Percentiles rank a stretch among this genome's conserved stretches.
Conservation (phyloP, 2,888 invertebrate genomes). For the Altica lythri region DNA sequence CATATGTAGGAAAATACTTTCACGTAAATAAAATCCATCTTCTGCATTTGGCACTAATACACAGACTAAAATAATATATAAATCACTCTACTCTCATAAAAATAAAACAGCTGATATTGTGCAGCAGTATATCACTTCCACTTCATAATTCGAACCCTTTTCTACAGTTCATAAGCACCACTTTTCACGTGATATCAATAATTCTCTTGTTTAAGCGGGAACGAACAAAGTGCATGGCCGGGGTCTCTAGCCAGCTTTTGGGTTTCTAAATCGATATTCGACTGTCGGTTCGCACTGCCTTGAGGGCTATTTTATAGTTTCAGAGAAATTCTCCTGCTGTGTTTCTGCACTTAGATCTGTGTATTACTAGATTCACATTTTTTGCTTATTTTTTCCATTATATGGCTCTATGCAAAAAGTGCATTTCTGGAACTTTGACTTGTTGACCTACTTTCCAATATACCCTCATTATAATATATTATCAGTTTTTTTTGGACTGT, state of each 20-base stretch:
- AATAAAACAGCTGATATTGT: conserved; percentile 21
- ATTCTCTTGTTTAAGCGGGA: conserved; percentile 36
- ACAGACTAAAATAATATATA: conserved; percentile 9
- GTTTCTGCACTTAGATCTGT: neutral
- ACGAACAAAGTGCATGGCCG: conserved; percentile 32
- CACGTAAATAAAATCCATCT: conserved; percentile 5
- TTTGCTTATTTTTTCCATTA: no score
- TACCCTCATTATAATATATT: no score
- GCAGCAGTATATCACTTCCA: conserved; percentile 22
- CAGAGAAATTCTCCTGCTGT: conserved; percentile 7
- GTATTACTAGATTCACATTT: no score
- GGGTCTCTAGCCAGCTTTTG: conserved; percentile 25
- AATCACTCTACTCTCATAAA: conserved; percentile 21
- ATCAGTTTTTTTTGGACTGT: no score
- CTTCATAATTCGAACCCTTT: conserved; percentile 26
- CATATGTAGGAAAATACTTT: conserved; percentile 6
- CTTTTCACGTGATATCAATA: conserved; percentile 42
- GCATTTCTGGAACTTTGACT: no score
- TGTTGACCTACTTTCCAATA: no score
- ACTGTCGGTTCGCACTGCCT: conserved; percentile 27
- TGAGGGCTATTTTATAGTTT: conserved; percentile 14
- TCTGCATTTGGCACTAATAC: conserved; percentile 13
- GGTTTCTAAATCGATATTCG: conserved; percentile 35
- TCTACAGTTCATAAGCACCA: conserved; percentile 24
- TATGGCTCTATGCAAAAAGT: no score